Conservation (phyloP, 1,140 invertebrate species). For the Bombus soroeensis region DNA sequence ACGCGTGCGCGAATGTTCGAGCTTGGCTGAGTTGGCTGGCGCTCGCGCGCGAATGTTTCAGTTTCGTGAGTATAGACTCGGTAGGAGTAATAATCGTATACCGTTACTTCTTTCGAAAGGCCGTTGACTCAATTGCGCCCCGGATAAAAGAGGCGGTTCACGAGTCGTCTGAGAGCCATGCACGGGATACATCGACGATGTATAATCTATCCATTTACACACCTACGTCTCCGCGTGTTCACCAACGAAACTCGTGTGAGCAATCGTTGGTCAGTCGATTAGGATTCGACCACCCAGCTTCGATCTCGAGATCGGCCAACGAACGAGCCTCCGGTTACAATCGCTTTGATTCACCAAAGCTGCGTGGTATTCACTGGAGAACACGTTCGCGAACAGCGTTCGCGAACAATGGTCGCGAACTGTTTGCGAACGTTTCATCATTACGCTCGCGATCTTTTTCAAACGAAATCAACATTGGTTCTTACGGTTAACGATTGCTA, state of each 20-base stretch:
- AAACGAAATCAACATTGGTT: no score
- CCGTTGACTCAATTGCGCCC: constrained; percentile 69
- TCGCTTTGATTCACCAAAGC: no score
- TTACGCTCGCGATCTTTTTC: no score
- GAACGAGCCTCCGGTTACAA: background rate
- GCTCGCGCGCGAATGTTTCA: constrained; percentile 65
- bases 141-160: constrained; percentile 68
- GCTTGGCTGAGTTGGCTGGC: background rate
- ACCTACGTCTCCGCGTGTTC: constrained; percentile 23
- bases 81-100: constrained; percentile 71
- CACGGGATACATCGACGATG: constrained; percentile 40
- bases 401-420: no score
- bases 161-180: constrained; percentile 53
- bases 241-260: background rate
- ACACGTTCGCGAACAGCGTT: no score
- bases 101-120: constrained; percentile 70
- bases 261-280: background rate
- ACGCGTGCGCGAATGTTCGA: constrained; percentile 10
- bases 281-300: constrained; percentile 16
- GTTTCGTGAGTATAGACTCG: constrained; percentile 70
- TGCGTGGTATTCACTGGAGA: no score
- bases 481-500: no score
- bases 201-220: constrained; percentile 4
- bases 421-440: no score
- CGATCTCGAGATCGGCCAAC: constrained; percentile 6